A percentile compares a stretch with the other conserved stretches of the same genome.
Evolutionary conservation across 2,888 invertebrate genomes (phyloP).

Genomic region (Plagodis pulveraria): DNA sequence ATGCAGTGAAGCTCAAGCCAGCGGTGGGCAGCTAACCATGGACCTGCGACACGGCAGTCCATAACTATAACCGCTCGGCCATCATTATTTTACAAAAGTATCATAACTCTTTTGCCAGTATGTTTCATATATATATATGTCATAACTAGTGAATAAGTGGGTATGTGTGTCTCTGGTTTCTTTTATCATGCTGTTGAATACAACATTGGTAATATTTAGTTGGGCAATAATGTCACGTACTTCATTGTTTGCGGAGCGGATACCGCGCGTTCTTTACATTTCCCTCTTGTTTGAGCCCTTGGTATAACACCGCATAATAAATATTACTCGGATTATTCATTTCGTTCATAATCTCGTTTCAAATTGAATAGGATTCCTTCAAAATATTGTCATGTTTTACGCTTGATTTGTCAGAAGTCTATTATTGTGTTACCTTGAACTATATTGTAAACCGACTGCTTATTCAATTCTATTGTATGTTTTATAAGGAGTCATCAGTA

Average conservation of each 20-base stretch:
- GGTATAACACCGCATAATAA: not conserved
- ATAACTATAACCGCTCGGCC: too few relatives aligned
- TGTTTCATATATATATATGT: too few relatives aligned
- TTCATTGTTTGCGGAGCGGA: conserved; percentile 36
- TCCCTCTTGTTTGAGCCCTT: conserved; percentile 30
- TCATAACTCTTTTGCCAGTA: too few relatives aligned
- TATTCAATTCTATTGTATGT: conserved; percentile 1
- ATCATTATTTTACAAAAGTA: too few relatives aligned
- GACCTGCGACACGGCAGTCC: too few relatives aligned
- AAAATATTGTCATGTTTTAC: conserved; percentile 2
- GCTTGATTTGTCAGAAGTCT: conserved; percentile 9
- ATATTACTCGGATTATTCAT: not conserved
- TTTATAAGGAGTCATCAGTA: conserved; percentile 3
- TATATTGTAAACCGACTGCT: conserved; percentile 7
- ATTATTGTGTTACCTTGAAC: conserved; percentile 13
- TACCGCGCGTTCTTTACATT: conserved; percentile 37
- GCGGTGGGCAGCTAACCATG: too few relatives aligned
- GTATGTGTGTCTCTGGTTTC: not conserved
- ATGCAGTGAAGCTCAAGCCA: too few relatives aligned
- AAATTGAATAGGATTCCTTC: not conserved
- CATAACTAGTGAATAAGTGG: not conserved
- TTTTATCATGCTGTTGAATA: conserved; percentile 9
- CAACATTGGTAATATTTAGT: conserved; percentile 20
- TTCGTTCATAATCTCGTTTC: not conserved
- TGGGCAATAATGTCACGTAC: conserved; percentile 36